These are phyloP conservation scores for Philereme transversata DNA, from an alignment of 2,888 invertebrate genomes.

Conservation along the genomic window DNA sequence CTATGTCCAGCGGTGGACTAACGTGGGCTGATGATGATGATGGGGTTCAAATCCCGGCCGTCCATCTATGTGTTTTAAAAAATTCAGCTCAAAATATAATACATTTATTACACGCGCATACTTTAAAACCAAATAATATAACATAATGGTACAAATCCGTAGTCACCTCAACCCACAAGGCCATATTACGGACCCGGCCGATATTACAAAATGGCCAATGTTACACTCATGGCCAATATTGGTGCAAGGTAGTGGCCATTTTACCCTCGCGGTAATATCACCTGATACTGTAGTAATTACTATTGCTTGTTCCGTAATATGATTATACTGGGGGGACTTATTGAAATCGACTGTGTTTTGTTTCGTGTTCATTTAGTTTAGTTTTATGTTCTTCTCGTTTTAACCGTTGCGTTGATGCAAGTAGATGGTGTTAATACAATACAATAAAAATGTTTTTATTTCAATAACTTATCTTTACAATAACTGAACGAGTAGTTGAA, in stretches of 20 bases:
- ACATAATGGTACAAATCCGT: slow-evolving; percentile 12
- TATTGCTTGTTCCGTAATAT: slow-evolving; percentile 20
- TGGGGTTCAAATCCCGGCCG: too few relatives aligned
- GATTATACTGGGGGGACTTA: slow-evolving; percentile 16
- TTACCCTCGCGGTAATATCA: slow-evolving; percentile 23
- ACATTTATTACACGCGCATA: too few relatives aligned
- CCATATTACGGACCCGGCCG: slow-evolving; percentile 20
- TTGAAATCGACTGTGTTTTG: slow-evolving; percentile 16
- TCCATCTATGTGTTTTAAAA: too few relatives aligned
- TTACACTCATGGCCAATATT: slow-evolving; percentile 28
- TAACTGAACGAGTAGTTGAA: too few relatives aligned
- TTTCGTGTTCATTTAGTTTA: slow-evolving; percentile 3
- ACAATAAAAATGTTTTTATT: too few relatives aligned
- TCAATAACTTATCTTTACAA: too few relatives aligned
- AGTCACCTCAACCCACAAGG: slow-evolving; percentile 33
- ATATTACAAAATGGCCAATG: slow-evolving; percentile 39
- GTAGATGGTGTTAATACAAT: too few relatives aligned
- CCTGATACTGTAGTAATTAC: slow-evolving; percentile 23
- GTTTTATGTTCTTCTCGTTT: background rate
- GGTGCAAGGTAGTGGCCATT: slow-evolving; percentile 24
- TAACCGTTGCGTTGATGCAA: background rate
- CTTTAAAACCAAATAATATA: background rate
- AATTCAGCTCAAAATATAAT: too few relatives aligned
- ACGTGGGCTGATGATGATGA: too few relatives aligned
- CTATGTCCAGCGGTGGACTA: too few relatives aligned